Conservation (phyloP, 2,113 vertebrate genomes). For the Alligator sinensis region DNA sequence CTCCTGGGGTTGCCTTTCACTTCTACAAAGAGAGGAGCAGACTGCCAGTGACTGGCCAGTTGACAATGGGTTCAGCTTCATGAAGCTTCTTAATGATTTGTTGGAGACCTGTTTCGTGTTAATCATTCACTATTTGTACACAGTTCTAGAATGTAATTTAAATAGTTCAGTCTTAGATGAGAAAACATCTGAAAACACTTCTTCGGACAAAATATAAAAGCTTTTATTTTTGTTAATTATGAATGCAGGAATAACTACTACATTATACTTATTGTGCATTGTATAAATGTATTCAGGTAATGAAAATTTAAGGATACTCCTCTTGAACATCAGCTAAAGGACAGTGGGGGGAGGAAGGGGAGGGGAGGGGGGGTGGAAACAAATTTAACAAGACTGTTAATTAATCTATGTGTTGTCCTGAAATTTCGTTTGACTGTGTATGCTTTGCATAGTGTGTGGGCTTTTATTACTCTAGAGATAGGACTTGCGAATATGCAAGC, state of each 20-base stretch:
- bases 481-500: neutral
- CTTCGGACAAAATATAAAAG: neutral
- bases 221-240: neutral
- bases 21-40: neutral
- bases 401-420: neutral
- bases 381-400: neutral
- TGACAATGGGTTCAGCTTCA: neutral
- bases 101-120: neutral
- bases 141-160: neutral
- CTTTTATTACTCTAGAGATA: neutral
- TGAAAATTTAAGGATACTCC: neutral
- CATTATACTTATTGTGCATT: neutral
- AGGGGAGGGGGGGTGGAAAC: neutral
- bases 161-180: neutral
- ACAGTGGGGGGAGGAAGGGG: no score
- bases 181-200: neutral
- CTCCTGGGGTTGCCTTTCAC: neutral
- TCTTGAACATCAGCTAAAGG: neutral
- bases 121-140: neutral
- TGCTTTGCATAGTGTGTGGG: neutral
- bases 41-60: neutral
- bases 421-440: neutral
- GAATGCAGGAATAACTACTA: neutral
- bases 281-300: neutral
- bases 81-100: neutral